Evolutionary conservation across 2,888 invertebrate species (phyloP), one percentile per base, ranked within the genome.

Genomic region (Formica aserva): DNA sequence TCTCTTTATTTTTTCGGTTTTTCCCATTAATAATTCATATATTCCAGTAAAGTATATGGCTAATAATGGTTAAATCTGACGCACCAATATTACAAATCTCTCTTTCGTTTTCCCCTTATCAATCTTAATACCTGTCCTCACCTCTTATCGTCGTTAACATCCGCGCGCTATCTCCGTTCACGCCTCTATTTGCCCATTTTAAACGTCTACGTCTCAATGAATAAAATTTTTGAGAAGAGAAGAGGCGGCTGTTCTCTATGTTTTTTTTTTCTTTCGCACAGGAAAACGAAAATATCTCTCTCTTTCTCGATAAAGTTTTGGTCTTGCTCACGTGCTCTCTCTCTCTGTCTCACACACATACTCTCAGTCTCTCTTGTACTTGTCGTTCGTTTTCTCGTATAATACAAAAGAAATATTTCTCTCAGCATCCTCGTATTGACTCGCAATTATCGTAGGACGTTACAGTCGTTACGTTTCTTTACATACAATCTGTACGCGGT

Each of bases 21-120:
- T 90, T 87, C 86, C 91, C 89, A 92, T 92, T 91, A 92, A 91
- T 91, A 92, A 92, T 91, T 88, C 90, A 91, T 91, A 91, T 91
- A 90, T 88, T 90, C 87, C 89, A 91, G 83, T 87, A 89, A 89
- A 88, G 80, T 88, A 87, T 87, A 90, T 87, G 85, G 86, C 87
- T 87, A 91, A 87, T 87, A 90, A 91, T 91, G 88, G 86, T 91
- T 89, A 72, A 92, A 87, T 91, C 88, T 86, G 89, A 86, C 88
- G 89, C 88, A 87, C 82, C 91, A 87, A 85, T 86, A 75, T 89
- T 92, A 92, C 91, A 92, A 92, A 92, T 52, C 29, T 60, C 29
- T 76, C n/a, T 63, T 48, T 29, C 83, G 57, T 72, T 35, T 84
- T 74, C 66, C 45, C 52, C 18, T 26, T 62, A 48, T 45, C 71